Evolutionary conservation across 2,113 vertebrate genomes (phyloP).

Genomic region (Physeter macrocephalus): DNA sequence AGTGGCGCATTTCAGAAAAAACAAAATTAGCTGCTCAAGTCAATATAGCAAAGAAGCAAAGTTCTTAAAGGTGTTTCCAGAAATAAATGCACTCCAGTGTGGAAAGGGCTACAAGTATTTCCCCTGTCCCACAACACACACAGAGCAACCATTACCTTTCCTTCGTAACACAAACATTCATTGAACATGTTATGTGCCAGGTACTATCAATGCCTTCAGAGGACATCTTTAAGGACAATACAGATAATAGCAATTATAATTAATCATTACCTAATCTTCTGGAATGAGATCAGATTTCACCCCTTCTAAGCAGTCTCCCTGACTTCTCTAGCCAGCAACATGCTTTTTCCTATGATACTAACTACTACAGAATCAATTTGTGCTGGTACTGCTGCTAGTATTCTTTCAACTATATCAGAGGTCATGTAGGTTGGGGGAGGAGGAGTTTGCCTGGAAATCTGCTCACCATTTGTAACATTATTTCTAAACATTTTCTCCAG

Average conservation of each 20-base stretch:
- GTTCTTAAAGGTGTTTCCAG: background rate
- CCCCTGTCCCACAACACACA: background rate
- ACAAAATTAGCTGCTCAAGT: background rate
- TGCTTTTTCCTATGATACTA: background rate
- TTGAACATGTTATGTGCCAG: background rate
- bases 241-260: background rate
- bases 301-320: background rate
- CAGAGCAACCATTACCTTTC: background rate
- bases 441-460: background rate
- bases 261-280: conserved; percentile 3
- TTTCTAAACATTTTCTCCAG: conserved; percentile 14
- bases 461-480: background rate
- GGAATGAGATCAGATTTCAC: background rate
- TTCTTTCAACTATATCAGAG: background rate
- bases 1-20: conserved; percentile 9
- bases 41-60: background rate
- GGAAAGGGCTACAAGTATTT: background rate
- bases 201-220: background rate
- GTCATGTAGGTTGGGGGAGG: background rate
- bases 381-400: background rate
- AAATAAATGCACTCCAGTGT: conserved; percentile 31
- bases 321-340: background rate
- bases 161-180: background rate
- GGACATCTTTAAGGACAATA: background rate
- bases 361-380: background rate